Conservation (phyloP, 2,888 invertebrate species). For the Caenorhabditis sinica region DNA sequence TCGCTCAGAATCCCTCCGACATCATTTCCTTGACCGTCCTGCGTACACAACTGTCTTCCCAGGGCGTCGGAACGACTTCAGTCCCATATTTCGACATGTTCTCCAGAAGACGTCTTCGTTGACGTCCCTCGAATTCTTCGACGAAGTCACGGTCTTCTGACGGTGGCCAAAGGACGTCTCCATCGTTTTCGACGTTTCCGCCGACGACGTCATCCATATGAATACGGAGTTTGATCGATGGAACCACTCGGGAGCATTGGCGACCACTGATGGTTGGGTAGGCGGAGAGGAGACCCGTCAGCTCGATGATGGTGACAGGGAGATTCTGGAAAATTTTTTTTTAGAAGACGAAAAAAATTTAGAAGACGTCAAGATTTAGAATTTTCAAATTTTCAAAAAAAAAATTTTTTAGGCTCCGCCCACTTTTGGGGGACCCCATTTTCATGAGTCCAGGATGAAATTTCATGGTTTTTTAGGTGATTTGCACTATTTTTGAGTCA, state of each 20-base stretch:
- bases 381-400: background rate
- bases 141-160: slow-evolving; percentile 33
- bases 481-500: too few relatives aligned
- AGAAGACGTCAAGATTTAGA: background rate
- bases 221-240: slow-evolving; percentile 42
- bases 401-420: too few relatives aligned
- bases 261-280: background rate
- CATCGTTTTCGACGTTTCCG: too few relatives aligned
- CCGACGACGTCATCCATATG: slow-evolving; percentile 45
- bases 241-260: slow-evolving; percentile 37
- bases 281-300: slow-evolving; percentile 35
- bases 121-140: slow-evolving; percentile 38
- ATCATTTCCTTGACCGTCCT: slow-evolving; percentile 42
- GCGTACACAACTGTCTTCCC: slow-evolving; percentile 55
- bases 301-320: slow-evolving; percentile 39
- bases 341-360: background rate
- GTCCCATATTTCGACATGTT: slow-evolving; percentile 54
- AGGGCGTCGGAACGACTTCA: slow-evolving; percentile 40
- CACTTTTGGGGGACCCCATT: too few relatives aligned
- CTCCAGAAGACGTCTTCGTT: slow-evolving; percentile 37
- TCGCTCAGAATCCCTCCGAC: background rate
- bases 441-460: too few relatives aligned
- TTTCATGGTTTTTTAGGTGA: too few relatives aligned
- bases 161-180: slow-evolving; percentile 39
- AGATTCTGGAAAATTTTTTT: slow-evolving; percentile 11